phyloP scores from a whole-genome alignment of 1,140 invertebrate genomes.

The Dendrolimus kikuchii region DNA sequence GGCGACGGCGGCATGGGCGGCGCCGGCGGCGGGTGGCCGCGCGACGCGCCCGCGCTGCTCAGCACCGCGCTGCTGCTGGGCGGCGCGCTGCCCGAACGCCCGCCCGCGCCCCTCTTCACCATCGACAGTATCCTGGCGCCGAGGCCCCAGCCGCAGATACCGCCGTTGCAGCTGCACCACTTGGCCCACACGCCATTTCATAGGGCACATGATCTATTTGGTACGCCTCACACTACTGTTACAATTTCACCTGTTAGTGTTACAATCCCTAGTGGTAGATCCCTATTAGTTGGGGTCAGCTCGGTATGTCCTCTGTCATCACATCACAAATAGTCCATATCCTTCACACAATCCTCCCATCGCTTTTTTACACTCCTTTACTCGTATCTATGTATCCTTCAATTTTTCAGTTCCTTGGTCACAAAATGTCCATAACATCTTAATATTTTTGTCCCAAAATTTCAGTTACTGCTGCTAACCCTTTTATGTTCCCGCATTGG shows the following conservation, averaged over 20 bases:
- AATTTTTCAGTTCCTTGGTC: too few species aligned
- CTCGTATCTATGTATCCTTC: too few species aligned
- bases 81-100: conserved; percentile 59
- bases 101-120: conserved; percentile 80
- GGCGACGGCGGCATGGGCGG: conserved; percentile 20
- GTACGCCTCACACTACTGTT: conserved; percentile 68
- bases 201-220: conserved; percentile 81
- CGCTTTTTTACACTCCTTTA: too few species aligned
- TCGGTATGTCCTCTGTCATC: too few species aligned
- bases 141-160: conserved; percentile 65
- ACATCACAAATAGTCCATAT: too few species aligned
- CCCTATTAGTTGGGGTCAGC: too few species aligned
- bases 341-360: too few species aligned
- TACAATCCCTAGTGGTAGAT: too few species aligned
- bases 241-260: not conserved
- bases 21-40: conserved; percentile 39
- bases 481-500: too few species aligned
- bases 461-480: too few species aligned
- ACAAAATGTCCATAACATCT: too few species aligned
- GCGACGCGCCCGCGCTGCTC: conserved; percentile 54
- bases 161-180: conserved; percentile 65
- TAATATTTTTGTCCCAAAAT: too few species aligned
- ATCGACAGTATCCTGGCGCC: conserved; percentile 87
- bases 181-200: conserved; percentile 69
- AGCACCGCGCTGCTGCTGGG: conserved; percentile 62